Evolutionary conservation across 1,140 invertebrate genomes (phyloP), one percentile per base, ranked within the genome.

Genomic region (Coptotermes formosanus): DNA sequence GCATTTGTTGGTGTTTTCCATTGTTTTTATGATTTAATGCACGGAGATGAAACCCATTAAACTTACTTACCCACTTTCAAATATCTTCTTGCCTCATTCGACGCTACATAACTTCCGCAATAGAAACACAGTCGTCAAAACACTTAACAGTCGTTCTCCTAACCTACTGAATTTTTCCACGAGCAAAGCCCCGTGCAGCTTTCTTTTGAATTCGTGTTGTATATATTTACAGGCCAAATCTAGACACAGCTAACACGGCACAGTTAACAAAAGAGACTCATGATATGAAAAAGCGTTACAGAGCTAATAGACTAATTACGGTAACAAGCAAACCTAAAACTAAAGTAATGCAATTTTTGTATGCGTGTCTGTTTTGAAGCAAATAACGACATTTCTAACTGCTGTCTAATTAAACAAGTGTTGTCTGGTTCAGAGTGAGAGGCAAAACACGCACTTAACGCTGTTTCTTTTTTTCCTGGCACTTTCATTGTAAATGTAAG

Each of bases 381-480:
- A n/a, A 6, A 30, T 30, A 75, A 75, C 64, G 25, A 75, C 64
- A 75, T 75, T 75, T 75, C 64, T 75, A 30, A 75, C 64, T 75
- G 64, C n/a, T 75, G 64, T 30, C 14, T 75, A 75, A 75, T 75
- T 75, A 75, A 75, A 75, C 64, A 75, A 75, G 64, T 75, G 64
- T 75, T 75, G 64, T 30, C 64, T 75, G 64, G 64, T 75, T 75
- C n/a, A 75, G n/a, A 75, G 64, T n/a, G 64, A n/a, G n/a, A 75
- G 16, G 25, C n/a, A 75, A 75, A 75, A 75, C n/a, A 75, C 8
- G 2, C 64, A 75, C 25, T 25, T 75, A 75, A n/a, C 64, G n/a
- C 64, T 75, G 2, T 64, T n/a, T 30, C 64, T 14, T 30, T 30
- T n/a, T 75, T 75, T 30, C 64, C 25, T 16, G 25, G 6, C 64